Evolutionary conservation across 2,888 invertebrate genomes (phyloP).

Genomic region (Nymphalis urticae): DNA sequence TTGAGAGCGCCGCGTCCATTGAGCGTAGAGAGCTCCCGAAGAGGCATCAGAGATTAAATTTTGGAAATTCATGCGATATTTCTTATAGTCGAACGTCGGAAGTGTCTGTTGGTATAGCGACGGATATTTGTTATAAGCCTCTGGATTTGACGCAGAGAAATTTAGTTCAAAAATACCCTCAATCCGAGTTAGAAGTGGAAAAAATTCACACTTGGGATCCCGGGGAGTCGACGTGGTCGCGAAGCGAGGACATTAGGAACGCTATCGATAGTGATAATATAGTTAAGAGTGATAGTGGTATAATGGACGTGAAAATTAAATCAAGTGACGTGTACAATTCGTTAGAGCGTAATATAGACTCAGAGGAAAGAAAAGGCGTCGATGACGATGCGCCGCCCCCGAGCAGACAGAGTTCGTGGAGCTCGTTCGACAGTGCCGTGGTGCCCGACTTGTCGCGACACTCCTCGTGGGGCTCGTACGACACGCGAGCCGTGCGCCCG

Average conservation of each 20-base stretch:
- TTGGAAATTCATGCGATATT: slow-evolving; percentile 50
- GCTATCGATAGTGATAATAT: slow-evolving; percentile 67
- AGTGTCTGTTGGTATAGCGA: slow-evolving; percentile 33
- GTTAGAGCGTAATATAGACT: slow-evolving; percentile 86
- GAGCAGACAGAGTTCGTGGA: slow-evolving; percentile 88
- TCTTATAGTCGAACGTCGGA: slow-evolving; percentile 41
- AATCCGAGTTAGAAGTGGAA: slow-evolving; percentile 61
- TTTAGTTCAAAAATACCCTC: slow-evolving; percentile 55
- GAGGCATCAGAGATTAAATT: slow-evolving; percentile 58
- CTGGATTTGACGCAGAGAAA: slow-evolving; percentile 59
- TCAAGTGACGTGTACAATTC: slow-evolving; percentile 86
- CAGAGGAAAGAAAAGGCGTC: slow-evolving; percentile 58
- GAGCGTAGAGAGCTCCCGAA: slow-evolving; percentile 59
- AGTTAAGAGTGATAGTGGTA: slow-evolving; percentile 79
- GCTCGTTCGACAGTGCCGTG: slow-evolving; percentile 89
- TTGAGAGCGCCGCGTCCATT: slow-evolving; percentile 80
- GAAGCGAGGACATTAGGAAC: slow-evolving; percentile 56
- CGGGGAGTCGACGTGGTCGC: slow-evolving; percentile 73
- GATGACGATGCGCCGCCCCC: slow-evolving; percentile 64
- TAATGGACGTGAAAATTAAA: slow-evolving; percentile 71
- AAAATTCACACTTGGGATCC: slow-evolving; percentile 86
- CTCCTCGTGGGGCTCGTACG: slow-evolving; percentile 91
- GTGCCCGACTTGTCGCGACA: slow-evolving; percentile 88
- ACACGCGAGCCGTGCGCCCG: slow-evolving; percentile 75
- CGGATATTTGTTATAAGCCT: slow-evolving; percentile 44